Evolutionary conservation across 2,797 vertebrate species (phyloP).

Genomic region (Acanthopagrus latus): DNA sequence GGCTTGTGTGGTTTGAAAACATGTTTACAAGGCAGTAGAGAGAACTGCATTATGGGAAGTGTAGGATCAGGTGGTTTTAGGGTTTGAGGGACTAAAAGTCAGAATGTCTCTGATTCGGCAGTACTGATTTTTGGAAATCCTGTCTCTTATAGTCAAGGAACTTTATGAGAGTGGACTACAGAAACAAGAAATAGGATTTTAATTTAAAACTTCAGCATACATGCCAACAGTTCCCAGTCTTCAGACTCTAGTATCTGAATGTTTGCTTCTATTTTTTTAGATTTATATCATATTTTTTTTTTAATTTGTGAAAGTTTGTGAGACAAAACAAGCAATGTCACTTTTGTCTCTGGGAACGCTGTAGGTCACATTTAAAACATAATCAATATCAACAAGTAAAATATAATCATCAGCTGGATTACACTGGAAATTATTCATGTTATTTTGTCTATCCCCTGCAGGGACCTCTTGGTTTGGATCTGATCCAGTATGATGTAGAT

Average conservation of each 20-base stretch:
- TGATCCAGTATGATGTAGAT: conserved; percentile 1
- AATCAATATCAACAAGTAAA: neutral
- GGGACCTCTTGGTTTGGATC: conserved; percentile 1
- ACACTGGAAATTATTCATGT: neutral
- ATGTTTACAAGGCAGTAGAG: neutral
- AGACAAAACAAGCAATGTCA: neutral
- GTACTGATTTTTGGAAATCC: neutral
- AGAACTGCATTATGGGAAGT: neutral
- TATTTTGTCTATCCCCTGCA: neutral
- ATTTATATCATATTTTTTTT: neutral
- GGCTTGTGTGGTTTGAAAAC: neutral
- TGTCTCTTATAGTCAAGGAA: neutral
- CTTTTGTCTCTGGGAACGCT: neutral
- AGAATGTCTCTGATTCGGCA: neutral
- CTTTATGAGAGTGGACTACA: neutral
- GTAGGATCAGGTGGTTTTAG: neutral
- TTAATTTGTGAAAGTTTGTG: neutral
- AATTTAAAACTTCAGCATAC: neutral
- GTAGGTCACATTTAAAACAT: neutral
- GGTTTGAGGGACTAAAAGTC: no score
- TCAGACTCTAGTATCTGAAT: neutral
- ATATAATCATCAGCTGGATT: neutral
- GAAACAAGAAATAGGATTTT: neutral
- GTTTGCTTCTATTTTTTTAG: neutral
- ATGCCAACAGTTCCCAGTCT: neutral